phyloP scores from a whole-genome alignment of 2,888 invertebrate species.

The Amblyjoppa proteus region DNA sequence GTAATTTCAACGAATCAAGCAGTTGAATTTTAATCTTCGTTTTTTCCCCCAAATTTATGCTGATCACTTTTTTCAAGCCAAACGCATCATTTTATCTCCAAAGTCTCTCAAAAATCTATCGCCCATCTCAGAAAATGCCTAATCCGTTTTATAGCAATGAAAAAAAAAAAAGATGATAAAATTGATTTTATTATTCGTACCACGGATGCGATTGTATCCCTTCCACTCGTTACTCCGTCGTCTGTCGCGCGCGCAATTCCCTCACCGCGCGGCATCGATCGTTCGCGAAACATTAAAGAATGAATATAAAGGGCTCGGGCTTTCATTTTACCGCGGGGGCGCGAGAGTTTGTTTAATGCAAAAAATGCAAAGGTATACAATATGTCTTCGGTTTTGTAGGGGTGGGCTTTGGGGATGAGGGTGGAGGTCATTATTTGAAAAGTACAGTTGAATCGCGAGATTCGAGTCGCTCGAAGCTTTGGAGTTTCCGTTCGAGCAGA shows the following conservation, averaged over 20 bases:
- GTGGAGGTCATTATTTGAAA: slow-evolving; percentile 78
- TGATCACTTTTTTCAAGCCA: neutral
- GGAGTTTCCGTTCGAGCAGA: slow-evolving; percentile 57
- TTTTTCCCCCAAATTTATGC: neutral
- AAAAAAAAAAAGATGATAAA: neutral
- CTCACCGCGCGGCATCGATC: slow-evolving; percentile 42
- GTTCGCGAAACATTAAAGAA: slow-evolving; percentile 47
- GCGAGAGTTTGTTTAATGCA: slow-evolving; percentile 65
- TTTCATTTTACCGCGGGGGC: slow-evolving; percentile 18
- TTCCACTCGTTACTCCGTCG: slow-evolving; percentile 3
- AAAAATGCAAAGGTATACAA: slow-evolving; percentile 83
- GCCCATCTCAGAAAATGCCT: no score
- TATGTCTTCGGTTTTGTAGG: slow-evolving; percentile 73
- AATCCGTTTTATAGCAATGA: no score
- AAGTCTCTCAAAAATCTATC: no score
- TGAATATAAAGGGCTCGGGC: slow-evolving; percentile 34
- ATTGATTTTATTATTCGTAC: slow-evolving; percentile 6
- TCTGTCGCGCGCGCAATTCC: slow-evolving; percentile 50
- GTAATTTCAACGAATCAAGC: neutral
- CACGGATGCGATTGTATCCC: slow-evolving; percentile 1
- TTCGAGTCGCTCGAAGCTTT: slow-evolving; percentile 58
- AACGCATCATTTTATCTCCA: neutral
- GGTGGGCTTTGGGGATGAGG: slow-evolving; percentile 35
- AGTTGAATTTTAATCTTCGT: neutral
- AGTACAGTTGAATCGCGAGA: slow-evolving; percentile 77